phyloP scores from a whole-genome alignment of 2,888 invertebrate genomes.

The Sinopyrophorus schimmeli region DNA sequence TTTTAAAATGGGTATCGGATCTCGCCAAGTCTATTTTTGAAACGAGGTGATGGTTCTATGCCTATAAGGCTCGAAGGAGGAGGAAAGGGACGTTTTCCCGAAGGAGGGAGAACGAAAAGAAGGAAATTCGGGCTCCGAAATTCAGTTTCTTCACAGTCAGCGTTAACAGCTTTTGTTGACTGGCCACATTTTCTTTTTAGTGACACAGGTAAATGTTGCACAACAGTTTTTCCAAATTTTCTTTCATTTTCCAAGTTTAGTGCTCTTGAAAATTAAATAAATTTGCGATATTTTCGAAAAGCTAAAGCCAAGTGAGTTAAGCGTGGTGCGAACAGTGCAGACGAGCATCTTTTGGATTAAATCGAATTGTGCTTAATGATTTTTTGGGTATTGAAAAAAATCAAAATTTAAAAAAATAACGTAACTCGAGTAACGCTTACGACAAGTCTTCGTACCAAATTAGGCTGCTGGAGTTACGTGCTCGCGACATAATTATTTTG shows the following conservation, averaged over 20 bases:
- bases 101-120: constrained; percentile 27
- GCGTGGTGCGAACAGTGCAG: no score
- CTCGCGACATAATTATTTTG: constrained; percentile 31
- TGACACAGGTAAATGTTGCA: constrained; percentile 51
- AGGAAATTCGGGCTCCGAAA: constrained; percentile 58
- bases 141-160: constrained; percentile 64
- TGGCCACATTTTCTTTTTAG: constrained; percentile 55
- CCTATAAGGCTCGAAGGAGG: constrained; percentile 34
- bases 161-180: constrained; percentile 60
- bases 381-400: not conserved
- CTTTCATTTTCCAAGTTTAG: no score
- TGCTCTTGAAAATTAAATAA: no score
- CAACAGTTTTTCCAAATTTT: constrained; percentile 15
- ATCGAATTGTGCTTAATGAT: not conserved
- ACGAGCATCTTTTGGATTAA: no score
- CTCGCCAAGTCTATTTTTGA: constrained; percentile 38
- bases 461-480: constrained; percentile 28
- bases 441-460: constrained; percentile 34
- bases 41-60: constrained; percentile 34
- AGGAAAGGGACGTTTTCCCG: constrained; percentile 26
- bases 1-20: constrained; percentile 34
- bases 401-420: constrained; percentile 11
- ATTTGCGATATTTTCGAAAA: no score
- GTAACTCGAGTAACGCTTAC: constrained; percentile 29
- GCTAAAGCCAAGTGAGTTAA: no score